These are phyloP conservation scores for Neoaliturus tenellus DNA, from an alignment of 2,888 invertebrate species.

Conservation along the genomic window DNA sequence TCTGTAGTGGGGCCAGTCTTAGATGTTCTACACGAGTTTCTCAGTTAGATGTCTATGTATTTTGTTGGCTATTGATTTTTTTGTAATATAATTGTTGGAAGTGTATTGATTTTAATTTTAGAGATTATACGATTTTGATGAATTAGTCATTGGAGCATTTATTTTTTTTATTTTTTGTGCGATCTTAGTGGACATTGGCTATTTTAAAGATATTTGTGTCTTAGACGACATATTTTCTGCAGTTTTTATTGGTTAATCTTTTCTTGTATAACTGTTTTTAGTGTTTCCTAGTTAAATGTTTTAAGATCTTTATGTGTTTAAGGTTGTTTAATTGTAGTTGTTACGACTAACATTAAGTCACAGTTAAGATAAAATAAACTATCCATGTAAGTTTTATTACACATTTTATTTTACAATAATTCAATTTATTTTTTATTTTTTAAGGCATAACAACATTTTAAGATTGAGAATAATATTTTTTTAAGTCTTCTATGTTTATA, in stretches of 20 bases:
- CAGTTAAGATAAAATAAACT: too few species aligned
- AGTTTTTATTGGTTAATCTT: conserved; percentile 37
- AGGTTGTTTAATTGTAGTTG: background rate
- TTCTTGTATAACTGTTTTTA: conserved; percentile 50
- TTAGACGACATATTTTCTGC: conserved; percentile 40
- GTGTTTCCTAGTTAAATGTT: conserved; percentile 21
- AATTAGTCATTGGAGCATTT: conserved; percentile 45
- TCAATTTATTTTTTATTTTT: too few species aligned
- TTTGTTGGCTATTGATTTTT: conserved; percentile 38
- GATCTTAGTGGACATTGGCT: conserved; percentile 38
- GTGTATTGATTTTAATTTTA: conserved; percentile 46
- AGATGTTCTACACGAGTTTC: conserved; percentile 41
- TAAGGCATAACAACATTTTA: too few species aligned
- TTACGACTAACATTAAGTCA: conserved; percentile 4
- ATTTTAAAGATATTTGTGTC: conserved; percentile 21
- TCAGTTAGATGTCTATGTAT: conserved; percentile 44
- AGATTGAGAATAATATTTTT: too few species aligned
- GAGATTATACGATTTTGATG: conserved; percentile 35
- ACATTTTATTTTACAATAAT: too few species aligned
- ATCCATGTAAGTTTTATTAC: too few species aligned
- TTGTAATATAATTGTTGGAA: conserved; percentile 39
- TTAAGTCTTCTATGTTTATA: too few species aligned
- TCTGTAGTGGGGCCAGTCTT: conserved; percentile 45
- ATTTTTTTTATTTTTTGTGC: conserved; percentile 47
- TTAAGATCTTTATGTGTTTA: conserved; percentile 11